A percentile compares a stretch with the other conserved stretches of the same genome.
Evolutionary conservation across 2,888 invertebrate species (phyloP).

Genomic region (Poecilobothrus nobilitatus): DNA sequence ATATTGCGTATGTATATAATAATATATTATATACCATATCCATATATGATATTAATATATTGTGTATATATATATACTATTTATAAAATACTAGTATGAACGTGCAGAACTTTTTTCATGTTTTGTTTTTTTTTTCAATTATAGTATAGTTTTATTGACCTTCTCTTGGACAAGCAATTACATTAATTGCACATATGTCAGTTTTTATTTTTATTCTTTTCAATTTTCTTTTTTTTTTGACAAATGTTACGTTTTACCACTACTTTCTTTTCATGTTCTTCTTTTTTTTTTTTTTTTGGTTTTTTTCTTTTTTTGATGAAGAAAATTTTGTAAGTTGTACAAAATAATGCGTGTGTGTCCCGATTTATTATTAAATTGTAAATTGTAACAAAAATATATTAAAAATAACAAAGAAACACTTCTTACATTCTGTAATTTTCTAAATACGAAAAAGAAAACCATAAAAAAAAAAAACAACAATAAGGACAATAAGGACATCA

Average conservation of each 20-base stretch:
- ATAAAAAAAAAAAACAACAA: too few species aligned
- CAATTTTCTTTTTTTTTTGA: not conserved
- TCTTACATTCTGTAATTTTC: not conserved
- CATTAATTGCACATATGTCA: slow-evolving; percentile 6
- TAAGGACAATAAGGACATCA: not conserved
- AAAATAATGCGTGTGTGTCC: not conserved
- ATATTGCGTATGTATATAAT: too few species aligned
- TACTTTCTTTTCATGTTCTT: not conserved
- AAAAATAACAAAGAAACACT: not conserved
- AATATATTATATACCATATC: too few species aligned
- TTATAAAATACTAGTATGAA: not conserved
- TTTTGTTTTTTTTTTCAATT: not conserved
- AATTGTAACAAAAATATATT: not conserved
- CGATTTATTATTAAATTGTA: not conserved
- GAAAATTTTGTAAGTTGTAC: too few species aligned
- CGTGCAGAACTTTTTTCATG: not conserved
- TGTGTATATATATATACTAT: too few species aligned
- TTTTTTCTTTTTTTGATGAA: too few species aligned
- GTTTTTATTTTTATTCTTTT: not conserved
- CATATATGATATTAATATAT: too few species aligned
- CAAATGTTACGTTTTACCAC: not conserved
- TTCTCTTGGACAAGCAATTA: slow-evolving; percentile 5
- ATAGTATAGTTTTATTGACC: not conserved
- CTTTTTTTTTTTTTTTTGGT: too few species aligned
- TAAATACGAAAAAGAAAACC: not conserved